Evolutionary conservation across 1,140 invertebrate genomes (phyloP), one percentile per base, ranked within the genome.

Genomic region (Oreohelix idahoensis): DNA sequence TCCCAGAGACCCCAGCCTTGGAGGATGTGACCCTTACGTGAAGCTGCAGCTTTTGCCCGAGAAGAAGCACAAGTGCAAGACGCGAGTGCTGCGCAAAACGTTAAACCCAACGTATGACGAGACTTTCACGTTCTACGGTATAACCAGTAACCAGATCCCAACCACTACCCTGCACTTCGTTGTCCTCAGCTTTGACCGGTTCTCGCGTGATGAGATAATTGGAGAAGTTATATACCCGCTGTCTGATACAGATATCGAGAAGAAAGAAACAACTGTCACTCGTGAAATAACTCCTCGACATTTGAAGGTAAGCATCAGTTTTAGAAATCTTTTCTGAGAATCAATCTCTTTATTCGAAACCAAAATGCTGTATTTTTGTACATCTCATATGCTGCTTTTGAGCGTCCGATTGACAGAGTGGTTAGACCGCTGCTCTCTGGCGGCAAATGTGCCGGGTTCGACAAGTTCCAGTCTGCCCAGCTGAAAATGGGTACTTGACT

Each of bases 121-220:
- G 90, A 97, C 95, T 0, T 97, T 97, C 90, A 95, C 96, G 66
- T 97, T 97, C 93, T 96, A 96, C 88, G 91, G 92, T 10, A 95
- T 96, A 0, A 93, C 94, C 0, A 95, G 95, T 84, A 95, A 96
- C 84, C 96, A 96, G 86, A 91, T 97, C 1, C 93, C 94, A 4
- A 94, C 95, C 71, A 94, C 95, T 39, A 96, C 96, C 71, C 92
- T 97, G 0, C 96, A 97, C 91, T 92, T 93, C 86, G 97, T 96
- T 0, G 95, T 97, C 0, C 96, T 97, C 89, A 96, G 97, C 92
- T 97, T 97, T 93, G 97, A 97, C 92, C 94, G 96, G 63, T 97
- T 97, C 93, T 97, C 96, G 32, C 94, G 96, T 29, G 96, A 98
- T 89, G 96, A 97, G 90, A 94, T 97, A 63, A 97, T 97, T 84